A percentile compares a stretch with the other conserved stretches of the same genome.
phyloP scores from a whole-genome alignment of 2,797 vertebrate genomes.

The Smutsia gigantea region DNA sequence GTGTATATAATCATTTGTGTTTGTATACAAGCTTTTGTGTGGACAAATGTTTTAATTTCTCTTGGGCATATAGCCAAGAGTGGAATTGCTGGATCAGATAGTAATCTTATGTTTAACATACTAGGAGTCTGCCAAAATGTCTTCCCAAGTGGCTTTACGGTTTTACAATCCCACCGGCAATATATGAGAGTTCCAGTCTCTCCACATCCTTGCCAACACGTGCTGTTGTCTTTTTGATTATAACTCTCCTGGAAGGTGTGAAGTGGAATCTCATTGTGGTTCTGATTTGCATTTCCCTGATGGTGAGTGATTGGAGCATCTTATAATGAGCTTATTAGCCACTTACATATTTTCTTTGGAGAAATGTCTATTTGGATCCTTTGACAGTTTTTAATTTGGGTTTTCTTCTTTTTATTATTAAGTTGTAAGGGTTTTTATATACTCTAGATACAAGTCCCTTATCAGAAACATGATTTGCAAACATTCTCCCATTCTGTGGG shows the following conservation, averaged over 20 bases:
- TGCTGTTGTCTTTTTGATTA: not conserved
- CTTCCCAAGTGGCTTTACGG: not conserved
- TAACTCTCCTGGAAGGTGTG: not conserved
- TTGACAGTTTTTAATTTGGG: not conserved
- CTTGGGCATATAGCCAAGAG: not conserved
- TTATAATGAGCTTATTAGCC: not conserved
- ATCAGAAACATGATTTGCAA: not conserved
- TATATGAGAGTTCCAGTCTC: not conserved
- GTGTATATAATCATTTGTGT: not conserved
- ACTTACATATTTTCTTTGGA: not conserved
- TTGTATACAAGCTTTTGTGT: not conserved
- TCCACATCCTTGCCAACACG: not conserved
- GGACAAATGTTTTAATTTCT: not conserved
- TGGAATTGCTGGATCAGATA: not conserved
- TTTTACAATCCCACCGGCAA: not conserved
- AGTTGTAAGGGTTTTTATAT: not conserved
- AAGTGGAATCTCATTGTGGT: not conserved
- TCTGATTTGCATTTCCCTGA: not conserved
- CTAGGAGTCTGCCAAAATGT: not conserved
- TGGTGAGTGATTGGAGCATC: not conserved
- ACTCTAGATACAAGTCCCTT: not conserved
- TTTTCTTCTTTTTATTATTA: not conserved
- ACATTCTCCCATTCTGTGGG: not conserved
- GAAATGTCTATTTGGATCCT: not conserved
- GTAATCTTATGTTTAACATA: not conserved